Evolutionary conservation across 2,797 vertebrate species (phyloP).

Genomic region (Momotus momota): DNA sequence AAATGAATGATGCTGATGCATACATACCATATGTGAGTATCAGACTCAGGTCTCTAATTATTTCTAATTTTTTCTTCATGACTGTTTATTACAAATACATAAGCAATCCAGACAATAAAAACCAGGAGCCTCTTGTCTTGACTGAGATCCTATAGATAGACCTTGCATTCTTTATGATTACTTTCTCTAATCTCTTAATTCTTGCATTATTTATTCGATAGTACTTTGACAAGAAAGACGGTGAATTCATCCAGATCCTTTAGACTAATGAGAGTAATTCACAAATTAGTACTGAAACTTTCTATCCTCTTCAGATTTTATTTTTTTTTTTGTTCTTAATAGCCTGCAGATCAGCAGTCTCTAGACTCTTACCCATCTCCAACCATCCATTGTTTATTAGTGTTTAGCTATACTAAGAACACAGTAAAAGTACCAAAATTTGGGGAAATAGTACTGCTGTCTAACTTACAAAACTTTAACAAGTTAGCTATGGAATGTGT

Average conservation of each 20-base stretch:
- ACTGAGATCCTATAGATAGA: neutral
- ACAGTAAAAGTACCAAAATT: neutral
- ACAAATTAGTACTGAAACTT: neutral
- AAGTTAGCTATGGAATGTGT: neutral
- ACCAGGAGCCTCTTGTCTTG: neutral
- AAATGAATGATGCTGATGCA: fast-evolving
- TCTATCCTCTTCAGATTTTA: neutral
- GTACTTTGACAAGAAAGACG: neutral
- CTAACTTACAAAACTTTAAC: neutral
- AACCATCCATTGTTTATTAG: neutral
- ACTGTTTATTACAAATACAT: neutral
- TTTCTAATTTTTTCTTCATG: neutral
- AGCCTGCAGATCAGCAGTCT: neutral
- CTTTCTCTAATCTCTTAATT: neutral
- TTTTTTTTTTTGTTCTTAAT: neutral
- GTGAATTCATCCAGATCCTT: neutral
- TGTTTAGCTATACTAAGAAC: neutral
- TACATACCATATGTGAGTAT: neutral
- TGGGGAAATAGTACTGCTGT: neutral
- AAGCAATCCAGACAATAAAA: neutral
- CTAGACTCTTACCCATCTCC: neutral
- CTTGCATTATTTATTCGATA: neutral
- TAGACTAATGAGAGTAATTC: neutral
- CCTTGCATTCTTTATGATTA: neutral
- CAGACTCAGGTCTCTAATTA: neutral